phyloP scores from a whole-genome alignment of 2,888 invertebrate genomes.

The Euspilapteryx auroguttella region DNA sequence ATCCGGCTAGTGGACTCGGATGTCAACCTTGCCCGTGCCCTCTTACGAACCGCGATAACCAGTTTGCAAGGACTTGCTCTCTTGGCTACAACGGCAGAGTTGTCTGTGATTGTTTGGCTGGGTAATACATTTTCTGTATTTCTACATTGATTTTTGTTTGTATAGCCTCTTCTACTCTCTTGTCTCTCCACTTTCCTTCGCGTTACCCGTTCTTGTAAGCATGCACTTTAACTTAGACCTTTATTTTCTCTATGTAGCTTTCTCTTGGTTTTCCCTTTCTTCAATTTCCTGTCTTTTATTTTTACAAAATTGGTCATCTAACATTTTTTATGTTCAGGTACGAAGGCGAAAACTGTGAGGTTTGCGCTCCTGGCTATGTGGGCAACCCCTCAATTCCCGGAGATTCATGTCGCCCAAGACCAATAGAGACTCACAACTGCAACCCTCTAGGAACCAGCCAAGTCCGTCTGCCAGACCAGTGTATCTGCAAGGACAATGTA shows the following conservation, averaged over 20 bases:
- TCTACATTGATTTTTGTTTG: slow-evolving; percentile 2
- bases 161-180: too few relatives aligned
- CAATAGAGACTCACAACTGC: slow-evolving; percentile 63
- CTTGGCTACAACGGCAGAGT: slow-evolving; percentile 73
- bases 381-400: slow-evolving; percentile 80
- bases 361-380: slow-evolving; percentile 76
- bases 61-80: slow-evolving; percentile 81
- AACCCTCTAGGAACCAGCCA: slow-evolving; percentile 72
- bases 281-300: too few relatives aligned
- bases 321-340: slow-evolving; percentile 25
- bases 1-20: slow-evolving; percentile 73
- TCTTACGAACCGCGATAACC: slow-evolving; percentile 73
- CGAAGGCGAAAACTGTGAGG: slow-evolving; percentile 74
- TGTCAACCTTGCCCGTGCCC: slow-evolving; percentile 87
- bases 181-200: too few relatives aligned
- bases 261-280: too few relatives aligned
- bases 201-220: too few relatives aligned
- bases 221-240: too few relatives aligned
- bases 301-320: too few relatives aligned
- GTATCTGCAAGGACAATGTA: slow-evolving; percentile 59
- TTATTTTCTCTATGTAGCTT: too few relatives aligned
- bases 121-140: slow-evolving; percentile 46
- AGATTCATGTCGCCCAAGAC: slow-evolving; percentile 66
- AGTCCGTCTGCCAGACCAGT: slow-evolving; percentile 29
- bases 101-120: slow-evolving; percentile 79